These are phyloP conservation scores for Chelonoidis abingdonii DNA, from an alignment of 2,113 vertebrate species.

Conservation along the genomic window DNA sequence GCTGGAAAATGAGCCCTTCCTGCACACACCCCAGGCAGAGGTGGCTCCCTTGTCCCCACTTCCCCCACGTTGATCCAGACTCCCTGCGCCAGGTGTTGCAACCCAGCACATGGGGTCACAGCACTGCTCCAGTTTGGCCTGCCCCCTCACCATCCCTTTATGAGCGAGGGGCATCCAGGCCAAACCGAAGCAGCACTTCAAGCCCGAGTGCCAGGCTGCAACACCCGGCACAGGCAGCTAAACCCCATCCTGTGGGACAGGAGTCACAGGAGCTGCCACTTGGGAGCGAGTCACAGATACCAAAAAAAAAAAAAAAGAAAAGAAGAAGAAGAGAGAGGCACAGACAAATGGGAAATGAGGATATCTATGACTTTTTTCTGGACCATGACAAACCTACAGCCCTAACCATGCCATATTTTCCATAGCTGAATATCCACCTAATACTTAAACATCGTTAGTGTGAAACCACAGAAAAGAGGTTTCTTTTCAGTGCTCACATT, in stretches of 20 bases:
- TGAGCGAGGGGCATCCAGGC: neutral
- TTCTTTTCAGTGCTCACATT: neutral
- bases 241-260: neutral
- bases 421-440: neutral
- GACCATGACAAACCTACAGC: neutral
- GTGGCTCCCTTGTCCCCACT: neutral
- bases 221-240: neutral
- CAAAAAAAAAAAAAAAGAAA: neutral
- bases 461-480: neutral
- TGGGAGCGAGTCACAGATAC: neutral
- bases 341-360: neutral
- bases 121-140: neutral
- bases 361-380: neutral
- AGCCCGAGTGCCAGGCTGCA: neutral
- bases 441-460: neutral
- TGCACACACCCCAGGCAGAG: neutral
- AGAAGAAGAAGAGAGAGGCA: no score
- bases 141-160: neutral
- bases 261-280: neutral
- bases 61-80: neutral
- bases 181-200: neutral
- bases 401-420: neutral
- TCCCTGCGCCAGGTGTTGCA: neutral
- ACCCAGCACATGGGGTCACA: neutral
- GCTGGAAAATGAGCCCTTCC: neutral